phyloP scores from a whole-genome alignment of 2,888 invertebrate species.

The Ichneumoninae sp. region DNA sequence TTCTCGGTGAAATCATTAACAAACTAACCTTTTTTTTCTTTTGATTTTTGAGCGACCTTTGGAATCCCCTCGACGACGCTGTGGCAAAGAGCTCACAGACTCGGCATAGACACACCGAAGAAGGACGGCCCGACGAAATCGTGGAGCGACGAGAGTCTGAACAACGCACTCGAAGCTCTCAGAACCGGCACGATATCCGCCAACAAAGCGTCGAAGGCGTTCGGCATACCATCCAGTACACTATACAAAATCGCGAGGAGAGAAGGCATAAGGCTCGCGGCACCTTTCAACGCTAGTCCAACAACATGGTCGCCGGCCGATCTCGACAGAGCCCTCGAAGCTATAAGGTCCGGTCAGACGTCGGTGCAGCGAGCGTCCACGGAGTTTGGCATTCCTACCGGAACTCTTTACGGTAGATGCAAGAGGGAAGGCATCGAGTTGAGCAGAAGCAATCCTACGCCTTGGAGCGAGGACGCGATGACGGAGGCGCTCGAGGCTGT shows the following conservation, averaged over 20 bases:
- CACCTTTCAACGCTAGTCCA: constrained; percentile 96
- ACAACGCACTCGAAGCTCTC: constrained; percentile 92
- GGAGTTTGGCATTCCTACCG: constrained; percentile 95
- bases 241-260: constrained; percentile 95
- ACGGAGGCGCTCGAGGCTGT: constrained; percentile 95
- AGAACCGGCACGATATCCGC: constrained; percentile 94
- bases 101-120: constrained; percentile 96
- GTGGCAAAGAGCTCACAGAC: constrained; percentile 95
- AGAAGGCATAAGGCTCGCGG: constrained; percentile 94
- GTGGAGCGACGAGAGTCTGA: constrained; percentile 94
- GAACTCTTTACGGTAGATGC: constrained; percentile 94
- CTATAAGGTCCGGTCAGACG: constrained; percentile 92
- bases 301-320: constrained; percentile 95
- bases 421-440: constrained; percentile 95
- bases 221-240: constrained; percentile 95
- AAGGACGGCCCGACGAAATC: constrained; percentile 94
- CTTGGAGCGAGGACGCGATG: constrained; percentile 97
- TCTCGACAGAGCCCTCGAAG: constrained; percentile 92
- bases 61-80: constrained; percentile 96
- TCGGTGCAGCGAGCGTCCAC: constrained; percentile 94
- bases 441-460: constrained; percentile 95
- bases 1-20: neutral
- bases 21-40: constrained; percentile 17
- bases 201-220: constrained; percentile 96
- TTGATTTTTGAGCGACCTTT: constrained; percentile 88